Conservation (phyloP, 2,888 invertebrate species). For the Drosophila austrosaltans region DNA sequence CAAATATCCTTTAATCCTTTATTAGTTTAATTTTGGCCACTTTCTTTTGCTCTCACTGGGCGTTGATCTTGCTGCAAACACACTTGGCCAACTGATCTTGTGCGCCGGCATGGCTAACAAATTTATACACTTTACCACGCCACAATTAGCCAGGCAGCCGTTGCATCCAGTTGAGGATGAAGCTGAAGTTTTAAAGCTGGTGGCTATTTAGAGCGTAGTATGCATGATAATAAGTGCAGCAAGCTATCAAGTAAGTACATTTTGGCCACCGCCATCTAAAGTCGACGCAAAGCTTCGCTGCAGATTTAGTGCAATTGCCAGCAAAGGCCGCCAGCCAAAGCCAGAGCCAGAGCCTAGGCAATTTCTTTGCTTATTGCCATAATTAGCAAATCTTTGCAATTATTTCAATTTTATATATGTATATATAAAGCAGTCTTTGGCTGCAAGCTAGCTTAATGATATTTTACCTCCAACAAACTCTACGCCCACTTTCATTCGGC, state of each 20-base stretch:
- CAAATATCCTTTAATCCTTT: conserved; percentile 29
- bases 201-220: conserved; percentile 79
- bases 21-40: conserved; percentile 20
- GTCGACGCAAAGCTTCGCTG: conserved; percentile 79
- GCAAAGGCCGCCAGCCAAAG: conserved; percentile 18
- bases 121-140: conserved; percentile 79
- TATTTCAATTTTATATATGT: conserved; percentile 52
- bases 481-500: conserved; percentile 80
- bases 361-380: conserved; percentile 69
- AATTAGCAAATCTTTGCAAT: conserved; percentile 74
- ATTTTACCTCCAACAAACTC: conserved; percentile 37
- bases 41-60: conserved; percentile 22
- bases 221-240: conserved; percentile 69
- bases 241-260: conserved; percentile 13
- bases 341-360: conserved; percentile 43
- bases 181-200: conserved; percentile 32
- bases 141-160: conserved; percentile 76
- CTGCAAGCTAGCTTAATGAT: conserved; percentile 54
- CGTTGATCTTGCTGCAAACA: conserved; percentile 44
- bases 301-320: conserved; percentile 79
- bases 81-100: conserved; percentile 80
- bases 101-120: conserved; percentile 65
- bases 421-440: conserved; percentile 36
- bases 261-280: conserved; percentile 27
- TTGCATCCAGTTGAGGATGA: conserved; percentile 59